phyloP scores from a whole-genome alignment of 2,888 invertebrate genomes.

The Tanytarsus gracilentus region DNA sequence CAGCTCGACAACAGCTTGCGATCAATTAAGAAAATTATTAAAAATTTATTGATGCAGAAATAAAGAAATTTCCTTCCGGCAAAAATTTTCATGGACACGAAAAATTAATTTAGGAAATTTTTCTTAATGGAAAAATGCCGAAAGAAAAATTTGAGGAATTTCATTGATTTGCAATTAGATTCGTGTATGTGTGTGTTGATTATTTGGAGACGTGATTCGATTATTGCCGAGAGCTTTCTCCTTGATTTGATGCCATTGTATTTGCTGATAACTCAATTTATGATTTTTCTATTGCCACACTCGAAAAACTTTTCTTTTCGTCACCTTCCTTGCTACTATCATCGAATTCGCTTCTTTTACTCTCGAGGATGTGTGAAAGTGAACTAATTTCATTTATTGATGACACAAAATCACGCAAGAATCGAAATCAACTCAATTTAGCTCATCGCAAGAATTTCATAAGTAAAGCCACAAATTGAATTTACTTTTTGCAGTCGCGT shows the following conservation, averaged over 20 bases:
- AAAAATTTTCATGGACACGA: too few relatives aligned
- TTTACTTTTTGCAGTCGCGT: too few relatives aligned
- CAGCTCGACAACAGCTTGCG: too few relatives aligned
- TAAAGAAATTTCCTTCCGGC: too few relatives aligned
- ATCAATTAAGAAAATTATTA: too few relatives aligned
- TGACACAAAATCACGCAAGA: conserved; percentile 1
- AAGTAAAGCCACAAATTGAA: too few relatives aligned
- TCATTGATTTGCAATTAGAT: too few relatives aligned
- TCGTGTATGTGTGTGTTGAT: too few relatives aligned
- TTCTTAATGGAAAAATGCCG: too few relatives aligned
- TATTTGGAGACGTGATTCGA: background rate
- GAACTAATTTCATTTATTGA: conserved; percentile 8
- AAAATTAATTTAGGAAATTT: too few relatives aligned
- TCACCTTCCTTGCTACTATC: background rate
- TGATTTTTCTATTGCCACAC: background rate
- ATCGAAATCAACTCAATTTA: background rate
- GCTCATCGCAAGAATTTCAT: background rate
- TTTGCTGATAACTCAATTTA: conserved; percentile 1
- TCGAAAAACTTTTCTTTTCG: background rate
- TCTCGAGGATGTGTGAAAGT: background rate
- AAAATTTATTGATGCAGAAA: too few relatives aligned
- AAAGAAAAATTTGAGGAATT: too few relatives aligned
- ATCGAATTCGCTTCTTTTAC: background rate
- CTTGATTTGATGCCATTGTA: conserved; percentile 8
- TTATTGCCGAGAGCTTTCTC: background rate